phyloP scores from a whole-genome alignment of 2,888 invertebrate species.

The Lasioglossum villosulum region DNA sequence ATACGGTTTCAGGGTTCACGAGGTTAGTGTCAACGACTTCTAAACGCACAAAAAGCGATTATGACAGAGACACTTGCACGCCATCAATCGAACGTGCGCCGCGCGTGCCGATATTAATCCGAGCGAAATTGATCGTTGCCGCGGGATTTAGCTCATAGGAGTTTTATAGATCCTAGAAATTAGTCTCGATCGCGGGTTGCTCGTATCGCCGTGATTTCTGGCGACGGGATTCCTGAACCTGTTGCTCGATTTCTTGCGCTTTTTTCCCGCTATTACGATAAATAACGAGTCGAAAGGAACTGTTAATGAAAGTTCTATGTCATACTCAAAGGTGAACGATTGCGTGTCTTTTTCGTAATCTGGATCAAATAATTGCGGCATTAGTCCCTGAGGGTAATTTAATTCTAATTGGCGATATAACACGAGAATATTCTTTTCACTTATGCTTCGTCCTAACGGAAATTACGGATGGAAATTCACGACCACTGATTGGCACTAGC shows the following conservation, averaged over 20 bases:
- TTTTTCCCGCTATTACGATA: neutral
- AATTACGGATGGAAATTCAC: neutral
- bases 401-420: neutral
- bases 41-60: conserved; percentile 35
- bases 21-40: conserved; percentile 59
- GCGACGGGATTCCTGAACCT: conserved; percentile 2
- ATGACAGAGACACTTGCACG: neutral
- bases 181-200: neutral
- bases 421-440: neutral
- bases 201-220: neutral
- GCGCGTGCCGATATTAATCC: neutral
- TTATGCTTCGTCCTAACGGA: neutral
- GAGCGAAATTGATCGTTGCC: neutral
- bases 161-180: neutral
- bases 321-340: neutral
- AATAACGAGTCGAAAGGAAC: conserved; percentile 14
- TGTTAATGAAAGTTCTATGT: conserved; percentile 12
- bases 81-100: neutral
- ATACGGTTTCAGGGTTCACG: conserved; percentile 59
- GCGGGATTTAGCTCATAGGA: neutral
- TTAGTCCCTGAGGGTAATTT: neutral
- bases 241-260: neutral
- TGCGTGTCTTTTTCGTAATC: conserved; percentile 1
- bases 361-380: neutral
- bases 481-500: neutral